These are phyloP conservation scores for Hylia prasina DNA, from an alignment of 2,113 vertebrate species.

Conservation along the genomic window DNA sequence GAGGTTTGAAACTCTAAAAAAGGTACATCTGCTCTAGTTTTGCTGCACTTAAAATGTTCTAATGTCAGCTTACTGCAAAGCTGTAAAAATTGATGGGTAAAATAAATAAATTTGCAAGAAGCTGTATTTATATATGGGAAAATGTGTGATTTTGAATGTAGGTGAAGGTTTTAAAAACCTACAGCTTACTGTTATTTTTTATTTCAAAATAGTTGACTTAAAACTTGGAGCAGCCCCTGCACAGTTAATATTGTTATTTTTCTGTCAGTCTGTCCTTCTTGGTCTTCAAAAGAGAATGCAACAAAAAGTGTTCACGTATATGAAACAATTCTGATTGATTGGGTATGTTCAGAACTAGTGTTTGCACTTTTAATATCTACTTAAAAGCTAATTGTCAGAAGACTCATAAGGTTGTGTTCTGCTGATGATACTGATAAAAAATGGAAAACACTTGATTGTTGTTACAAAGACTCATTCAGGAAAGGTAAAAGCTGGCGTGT, in stretches of 20 bases:
- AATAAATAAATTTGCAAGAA: neutral
- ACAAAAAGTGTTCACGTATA: neutral
- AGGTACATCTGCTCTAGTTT: neutral
- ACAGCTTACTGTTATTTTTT: neutral
- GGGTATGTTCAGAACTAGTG: neutral
- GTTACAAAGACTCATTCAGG: neutral
- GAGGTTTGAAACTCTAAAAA: neutral
- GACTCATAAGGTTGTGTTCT: neutral
- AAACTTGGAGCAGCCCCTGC: neutral
- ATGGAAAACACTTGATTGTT: neutral
- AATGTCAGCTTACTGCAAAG: neutral
- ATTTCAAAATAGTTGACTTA: neutral
- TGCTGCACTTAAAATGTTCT: neutral
- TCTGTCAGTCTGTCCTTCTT: neutral
- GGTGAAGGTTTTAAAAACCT: neutral
- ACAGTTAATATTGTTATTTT: neutral
- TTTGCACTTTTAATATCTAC: neutral
- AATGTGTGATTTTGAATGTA: neutral
- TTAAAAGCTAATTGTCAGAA: neutral
- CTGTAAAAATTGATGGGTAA: neutral
- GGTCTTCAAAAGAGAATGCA: neutral
- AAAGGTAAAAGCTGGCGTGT: neutral
- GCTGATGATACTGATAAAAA: neutral
- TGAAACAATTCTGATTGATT: neutral
- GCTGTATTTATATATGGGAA: neutral